These are phyloP conservation scores for Vidua macroura DNA, from an alignment of 2,113 vertebrate genomes.

Conservation along the genomic window DNA sequence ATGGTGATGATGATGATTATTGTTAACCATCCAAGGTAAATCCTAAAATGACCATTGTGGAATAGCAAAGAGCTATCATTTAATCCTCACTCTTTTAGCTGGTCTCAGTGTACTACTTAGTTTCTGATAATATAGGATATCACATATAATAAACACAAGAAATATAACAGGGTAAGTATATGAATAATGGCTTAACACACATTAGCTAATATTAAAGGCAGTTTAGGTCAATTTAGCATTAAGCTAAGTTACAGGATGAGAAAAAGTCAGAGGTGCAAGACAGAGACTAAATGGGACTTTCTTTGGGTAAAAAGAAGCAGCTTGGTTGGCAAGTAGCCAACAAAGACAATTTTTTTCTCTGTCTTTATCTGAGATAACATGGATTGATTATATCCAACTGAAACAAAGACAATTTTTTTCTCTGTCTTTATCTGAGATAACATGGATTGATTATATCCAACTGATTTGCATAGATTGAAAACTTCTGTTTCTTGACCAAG, in stretches of 20 bases:
- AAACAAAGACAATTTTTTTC: background rate
- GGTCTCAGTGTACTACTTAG: background rate
- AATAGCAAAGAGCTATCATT: background rate
- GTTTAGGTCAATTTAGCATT: constrained; percentile 9
- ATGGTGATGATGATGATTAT: background rate
- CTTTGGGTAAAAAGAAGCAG: background rate
- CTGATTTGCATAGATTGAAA: background rate
- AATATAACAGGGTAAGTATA: background rate
- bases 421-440: background rate
- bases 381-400: no score
- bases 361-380: background rate
- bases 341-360: background rate
- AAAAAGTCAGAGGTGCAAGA: background rate
- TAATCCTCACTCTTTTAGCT: background rate
- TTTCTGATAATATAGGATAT: background rate
- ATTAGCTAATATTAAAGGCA: background rate
- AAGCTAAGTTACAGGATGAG: background rate
- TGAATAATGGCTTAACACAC: background rate
- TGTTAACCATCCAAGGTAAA: background rate
- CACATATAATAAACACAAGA: background rate
- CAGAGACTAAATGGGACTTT: background rate
- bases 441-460: background rate
- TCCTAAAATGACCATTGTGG: background rate
- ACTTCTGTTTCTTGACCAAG: background rate
- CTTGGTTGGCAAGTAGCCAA: background rate